These are phyloP conservation scores for Drosophila limbata DNA, from an alignment of 2,888 invertebrate genomes.

Conservation along the genomic window DNA sequence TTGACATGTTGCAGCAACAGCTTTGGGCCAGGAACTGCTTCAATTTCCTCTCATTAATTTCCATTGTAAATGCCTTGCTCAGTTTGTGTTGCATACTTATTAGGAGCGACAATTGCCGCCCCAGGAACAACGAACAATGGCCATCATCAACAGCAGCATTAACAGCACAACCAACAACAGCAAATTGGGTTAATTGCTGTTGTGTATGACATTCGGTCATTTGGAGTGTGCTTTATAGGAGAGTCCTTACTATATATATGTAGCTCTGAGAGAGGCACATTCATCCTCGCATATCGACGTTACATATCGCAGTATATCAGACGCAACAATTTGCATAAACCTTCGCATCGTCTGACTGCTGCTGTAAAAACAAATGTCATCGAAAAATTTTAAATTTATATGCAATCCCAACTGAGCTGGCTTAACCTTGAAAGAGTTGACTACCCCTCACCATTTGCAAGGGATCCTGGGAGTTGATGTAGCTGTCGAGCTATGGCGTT, in stretches of 20 bases:
- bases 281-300: constrained; percentile 5
- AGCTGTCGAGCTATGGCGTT: constrained; percentile 53
- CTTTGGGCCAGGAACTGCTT: constrained; percentile 24
- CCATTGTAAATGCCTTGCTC: constrained; percentile 55
- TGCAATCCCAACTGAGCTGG: constrained; percentile 5
- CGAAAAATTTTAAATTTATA: constrained; percentile 69
- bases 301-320: constrained; percentile 61
- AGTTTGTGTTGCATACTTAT: constrained; percentile 61
- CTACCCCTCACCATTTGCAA: neutral
- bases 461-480: neutral
- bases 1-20: constrained; percentile 17
- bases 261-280: neutral
- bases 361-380: constrained; percentile 66
- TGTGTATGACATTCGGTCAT: constrained; percentile 67
- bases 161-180: constrained; percentile 40
- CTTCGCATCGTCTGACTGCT: constrained; percentile 44
- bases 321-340: constrained; percentile 68
- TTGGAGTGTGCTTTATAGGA: constrained; percentile 9
- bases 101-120: constrained; percentile 29
- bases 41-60: constrained; percentile 61
- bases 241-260: neutral
- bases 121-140: constrained; percentile 1
- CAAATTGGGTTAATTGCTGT: constrained; percentile 74
- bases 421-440: constrained; percentile 22
- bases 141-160: constrained; percentile 55